These are phyloP conservation scores for Entomobrya multifasciata DNA, from an alignment of 2,888 invertebrate species.

Conservation along the genomic window DNA sequence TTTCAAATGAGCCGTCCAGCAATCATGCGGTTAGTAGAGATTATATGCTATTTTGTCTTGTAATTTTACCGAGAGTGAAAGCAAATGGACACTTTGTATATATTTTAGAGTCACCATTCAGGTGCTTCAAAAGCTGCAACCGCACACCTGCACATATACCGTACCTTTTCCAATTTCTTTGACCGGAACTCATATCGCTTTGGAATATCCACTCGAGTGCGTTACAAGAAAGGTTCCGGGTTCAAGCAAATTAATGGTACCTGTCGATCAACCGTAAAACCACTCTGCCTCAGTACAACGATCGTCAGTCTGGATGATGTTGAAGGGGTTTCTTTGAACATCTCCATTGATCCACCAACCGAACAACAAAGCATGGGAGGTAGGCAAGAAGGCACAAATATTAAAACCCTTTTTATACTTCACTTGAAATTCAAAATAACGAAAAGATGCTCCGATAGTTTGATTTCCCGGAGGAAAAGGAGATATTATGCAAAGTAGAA, in stretches of 20 bases:
- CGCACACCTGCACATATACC: conserved; percentile 58
- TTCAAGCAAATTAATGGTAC: conserved; percentile 65
- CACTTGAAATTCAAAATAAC: no score
- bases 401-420: no score
- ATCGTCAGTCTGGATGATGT: conserved; percentile 23
- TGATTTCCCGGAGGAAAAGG: no score
- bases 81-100: not conserved
- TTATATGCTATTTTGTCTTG: no score
- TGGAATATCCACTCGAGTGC: conserved; percentile 57
- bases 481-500: not conserved
- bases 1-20: conserved; percentile 18
- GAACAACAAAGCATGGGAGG: conserved; percentile 9
- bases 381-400: no score
- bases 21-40: not conserved
- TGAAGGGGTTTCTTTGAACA: conserved; percentile 32
- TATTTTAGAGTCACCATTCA: conserved; percentile 18
- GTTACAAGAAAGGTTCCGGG: conserved; percentile 55
- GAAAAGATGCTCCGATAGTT: no score
- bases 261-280: conserved; percentile 66
- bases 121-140: conserved; percentile 22
- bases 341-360: conserved; percentile 43
- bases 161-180: conserved; percentile 57
- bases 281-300: conserved; percentile 46
- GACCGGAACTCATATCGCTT: conserved; percentile 65
- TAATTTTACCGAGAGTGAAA: no score